Evolutionary conservation across 2,888 invertebrate genomes (phyloP).

Genomic region (Chouioia cunea): DNA sequence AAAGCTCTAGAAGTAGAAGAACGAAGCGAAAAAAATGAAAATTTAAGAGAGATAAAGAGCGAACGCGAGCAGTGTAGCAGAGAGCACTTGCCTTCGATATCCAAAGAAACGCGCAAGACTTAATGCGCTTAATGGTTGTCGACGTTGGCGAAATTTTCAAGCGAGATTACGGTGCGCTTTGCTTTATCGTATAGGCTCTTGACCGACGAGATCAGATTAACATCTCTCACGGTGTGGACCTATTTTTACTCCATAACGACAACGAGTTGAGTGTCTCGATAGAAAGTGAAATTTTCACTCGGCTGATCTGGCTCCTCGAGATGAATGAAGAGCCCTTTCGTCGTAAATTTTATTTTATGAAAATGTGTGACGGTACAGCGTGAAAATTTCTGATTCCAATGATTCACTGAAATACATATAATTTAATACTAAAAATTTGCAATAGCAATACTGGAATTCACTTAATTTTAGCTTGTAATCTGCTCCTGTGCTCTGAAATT

Average conservation of each 20-base stretch:
- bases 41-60: slow-evolving; percentile 45
- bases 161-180: slow-evolving; percentile 56
- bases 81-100: slow-evolving; percentile 27
- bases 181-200: slow-evolving; percentile 47
- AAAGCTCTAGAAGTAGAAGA: no score
- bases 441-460: no score
- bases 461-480: no score
- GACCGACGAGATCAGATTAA: slow-evolving; percentile 52
- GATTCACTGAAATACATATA: no score
- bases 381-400: slow-evolving; percentile 5
- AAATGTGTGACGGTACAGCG: no score
- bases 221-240: slow-evolving; percentile 36
- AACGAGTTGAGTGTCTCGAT: not conserved
- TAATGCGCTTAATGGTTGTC: slow-evolving; percentile 60
- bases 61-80: slow-evolving; percentile 19
- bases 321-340: no score
- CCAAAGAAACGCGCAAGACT: slow-evolving; percentile 43
- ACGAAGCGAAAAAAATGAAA: slow-evolving; percentile 19
- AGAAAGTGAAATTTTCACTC: not conserved
- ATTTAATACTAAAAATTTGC: no score
- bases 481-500: no score
- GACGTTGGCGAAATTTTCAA: slow-evolving; percentile 63
- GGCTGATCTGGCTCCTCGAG: no score
- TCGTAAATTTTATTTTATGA: no score
- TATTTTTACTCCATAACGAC: slow-evolving; percentile 12